Evolutionary conservation across 2,113 vertebrate species (phyloP), one percentile per base, ranked within the genome.

Genomic region (Salminus brasiliensis): DNA sequence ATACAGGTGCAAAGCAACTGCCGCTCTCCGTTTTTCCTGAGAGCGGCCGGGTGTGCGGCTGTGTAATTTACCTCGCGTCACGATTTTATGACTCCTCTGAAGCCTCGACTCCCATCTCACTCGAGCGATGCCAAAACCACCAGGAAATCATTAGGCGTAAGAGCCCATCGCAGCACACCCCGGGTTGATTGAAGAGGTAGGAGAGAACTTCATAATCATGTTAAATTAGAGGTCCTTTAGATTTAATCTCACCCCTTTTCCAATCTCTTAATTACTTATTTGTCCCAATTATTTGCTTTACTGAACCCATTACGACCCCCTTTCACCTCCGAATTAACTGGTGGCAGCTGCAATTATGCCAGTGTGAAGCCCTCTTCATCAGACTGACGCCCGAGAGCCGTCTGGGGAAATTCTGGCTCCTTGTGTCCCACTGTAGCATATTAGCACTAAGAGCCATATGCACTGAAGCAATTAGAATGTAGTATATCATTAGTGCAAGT

Each of bases 251-350:
- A 90, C 84, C 85, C 87, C 77, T 89, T 84, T 90, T 90, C 84
- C 84, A 85, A 88, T 84, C 84, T 82, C 88, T 89, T 93, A 93
- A 93, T 91, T 88, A 91, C 90, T 90, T 90, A 93, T 93, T 92
- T 93, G 92, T 93, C 90, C 84, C 91, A 93, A 93, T 92, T 89
- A 93, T 92, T 92, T 92, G 91, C 91, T 91, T 92, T 92, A 90
- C 90, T 89, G 89, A 90, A 87, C 88, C 89, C 87, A 90, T 93
- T 91, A 93, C 87, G 86, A 86, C 71, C 74, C 66, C 47, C 78
- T 79, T 86, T 90, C 89, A 89, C 90, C 90, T 89, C 83, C 62
- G 81, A 87, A 80, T 79, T 82, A 88, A 88, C 83, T 71, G 77
- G 88, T 85, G 77, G 88, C 87, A 80, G 80, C 76, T 77, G 80